phyloP scores from a whole-genome alignment of 2,113 vertebrate species.

The Lota lota region DNA sequence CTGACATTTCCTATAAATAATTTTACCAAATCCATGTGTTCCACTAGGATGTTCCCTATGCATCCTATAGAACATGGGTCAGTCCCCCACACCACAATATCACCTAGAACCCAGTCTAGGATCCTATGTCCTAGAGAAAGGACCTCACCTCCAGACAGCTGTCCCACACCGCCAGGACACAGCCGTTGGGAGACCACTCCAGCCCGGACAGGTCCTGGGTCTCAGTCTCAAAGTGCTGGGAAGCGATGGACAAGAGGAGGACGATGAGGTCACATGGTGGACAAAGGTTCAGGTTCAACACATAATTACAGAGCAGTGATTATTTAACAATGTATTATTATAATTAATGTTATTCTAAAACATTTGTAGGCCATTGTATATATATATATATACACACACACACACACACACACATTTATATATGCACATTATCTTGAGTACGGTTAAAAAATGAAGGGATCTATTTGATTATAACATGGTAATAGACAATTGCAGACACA shows the following conservation, averaged over 20 bases:
- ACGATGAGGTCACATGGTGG: not conserved
- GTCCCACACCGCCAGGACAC: conserved; percentile 92
- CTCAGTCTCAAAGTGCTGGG: conserved; percentile 92
- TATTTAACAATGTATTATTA: not conserved
- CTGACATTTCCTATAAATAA: no score
- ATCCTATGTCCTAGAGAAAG: no score
- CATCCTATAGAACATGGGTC: no score
- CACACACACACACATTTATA: not conserved
- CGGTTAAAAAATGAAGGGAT: not conserved
- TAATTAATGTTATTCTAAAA: no score
- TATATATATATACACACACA: not conserved
- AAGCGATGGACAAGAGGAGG: not conserved
- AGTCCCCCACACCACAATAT: no score
- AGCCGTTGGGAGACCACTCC: conserved; percentile 95
- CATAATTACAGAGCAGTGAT: not conserved
- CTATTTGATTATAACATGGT: no score
- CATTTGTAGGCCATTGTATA: not conserved
- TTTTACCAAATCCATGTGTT: no score
- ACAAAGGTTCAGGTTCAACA: no score
- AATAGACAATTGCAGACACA: no score
- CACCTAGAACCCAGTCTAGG: no score
- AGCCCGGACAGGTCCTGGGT: conserved; percentile 90
- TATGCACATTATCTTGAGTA: not conserved
- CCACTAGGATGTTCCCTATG: no score
- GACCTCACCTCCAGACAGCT: conserved; percentile 86